Conservation (phyloP, 2,888 invertebrate species). For the Tetramorium bicarinatum region DNA sequence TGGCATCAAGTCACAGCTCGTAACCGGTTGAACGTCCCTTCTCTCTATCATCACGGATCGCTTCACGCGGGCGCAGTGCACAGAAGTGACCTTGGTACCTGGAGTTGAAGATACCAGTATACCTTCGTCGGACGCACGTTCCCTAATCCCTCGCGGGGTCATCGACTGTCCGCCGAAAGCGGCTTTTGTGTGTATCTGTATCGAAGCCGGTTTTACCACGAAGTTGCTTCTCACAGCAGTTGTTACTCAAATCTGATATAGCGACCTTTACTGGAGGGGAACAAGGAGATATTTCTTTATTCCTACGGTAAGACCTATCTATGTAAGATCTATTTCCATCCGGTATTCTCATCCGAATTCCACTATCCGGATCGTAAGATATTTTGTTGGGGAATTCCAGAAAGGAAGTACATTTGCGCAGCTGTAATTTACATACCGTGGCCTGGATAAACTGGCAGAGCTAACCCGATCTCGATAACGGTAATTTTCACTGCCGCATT, state of each 20-base stretch:
- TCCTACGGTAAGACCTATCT: background rate
- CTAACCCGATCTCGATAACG: constrained; percentile 23
- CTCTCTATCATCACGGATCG: constrained; percentile 11
- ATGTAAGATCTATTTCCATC: background rate
- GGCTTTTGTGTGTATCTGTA: constrained; percentile 54
- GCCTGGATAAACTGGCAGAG: background rate
- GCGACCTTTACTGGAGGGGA: background rate
- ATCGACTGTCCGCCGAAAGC: constrained; percentile 76
- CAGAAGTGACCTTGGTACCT: constrained; percentile 61
- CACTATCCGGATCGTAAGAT: background rate
- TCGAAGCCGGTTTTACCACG: constrained; percentile 56
- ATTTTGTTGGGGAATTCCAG: background rate
- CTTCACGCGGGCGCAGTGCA: constrained; percentile 8
- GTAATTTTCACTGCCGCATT: constrained; percentile 39
- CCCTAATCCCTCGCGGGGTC: constrained; percentile 77
- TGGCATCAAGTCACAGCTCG: constrained; percentile 47
- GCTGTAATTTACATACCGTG: constrained; percentile 14
- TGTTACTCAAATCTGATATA: background rate
- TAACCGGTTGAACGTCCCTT: constrained; percentile 62
- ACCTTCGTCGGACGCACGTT: constrained; percentile 61
- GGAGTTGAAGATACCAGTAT: constrained; percentile 52
- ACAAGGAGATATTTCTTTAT: background rate
- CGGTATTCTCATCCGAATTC: background rate
- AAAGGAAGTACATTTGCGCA: constrained; percentile 9
- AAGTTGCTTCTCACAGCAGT: background rate